phyloP scores from a whole-genome alignment of 1,140 invertebrate genomes.

The Cydia splendana region DNA sequence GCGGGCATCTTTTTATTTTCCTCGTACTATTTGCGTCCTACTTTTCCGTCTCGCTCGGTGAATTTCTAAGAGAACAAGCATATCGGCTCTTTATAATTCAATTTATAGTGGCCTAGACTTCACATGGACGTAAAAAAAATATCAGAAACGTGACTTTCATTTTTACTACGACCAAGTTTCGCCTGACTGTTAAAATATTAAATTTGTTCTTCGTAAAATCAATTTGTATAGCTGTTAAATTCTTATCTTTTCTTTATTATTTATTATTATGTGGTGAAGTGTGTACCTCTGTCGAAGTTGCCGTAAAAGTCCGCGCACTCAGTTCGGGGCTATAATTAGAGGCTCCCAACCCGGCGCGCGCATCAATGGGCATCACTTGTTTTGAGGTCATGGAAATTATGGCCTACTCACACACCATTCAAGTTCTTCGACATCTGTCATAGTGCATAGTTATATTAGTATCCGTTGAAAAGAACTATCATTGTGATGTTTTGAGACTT shows the following conservation, averaged over 20 bases:
- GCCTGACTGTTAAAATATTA: not conserved
- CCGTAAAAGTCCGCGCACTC: constrained; percentile 24
- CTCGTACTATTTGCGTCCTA: constrained; percentile 13
- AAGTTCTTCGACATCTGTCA: constrained; percentile 45
- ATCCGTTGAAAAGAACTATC: not conserved
- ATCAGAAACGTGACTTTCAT: constrained; percentile 11
- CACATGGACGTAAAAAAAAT: not conserved
- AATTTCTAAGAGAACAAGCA: not conserved
- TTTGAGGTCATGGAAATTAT: constrained; percentile 46
- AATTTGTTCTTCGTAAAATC: constrained; percentile 4
- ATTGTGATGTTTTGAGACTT: not conserved
- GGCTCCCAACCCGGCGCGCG: constrained; percentile 27
- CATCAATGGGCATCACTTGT: constrained; percentile 46
- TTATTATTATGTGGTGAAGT: not conserved
- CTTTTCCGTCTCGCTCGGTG: not conserved
- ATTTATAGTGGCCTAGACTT: constrained; percentile 27
- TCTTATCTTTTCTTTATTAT: constrained; percentile 4
- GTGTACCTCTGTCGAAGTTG: too few species aligned
- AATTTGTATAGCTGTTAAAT: not conserved
- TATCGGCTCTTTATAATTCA: constrained; percentile 18
- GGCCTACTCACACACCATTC: constrained; percentile 42
- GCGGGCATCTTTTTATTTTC: constrained; percentile 10
- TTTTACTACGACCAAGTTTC: constrained; percentile 20
- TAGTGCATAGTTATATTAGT: not conserved
- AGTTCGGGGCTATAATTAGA: constrained; percentile 30